A percentile compares a stretch with the other conserved stretches of the same genome.
Evolutionary conservation across 1,140 invertebrate species (phyloP).

Genomic region (Aricia agestis): DNA sequence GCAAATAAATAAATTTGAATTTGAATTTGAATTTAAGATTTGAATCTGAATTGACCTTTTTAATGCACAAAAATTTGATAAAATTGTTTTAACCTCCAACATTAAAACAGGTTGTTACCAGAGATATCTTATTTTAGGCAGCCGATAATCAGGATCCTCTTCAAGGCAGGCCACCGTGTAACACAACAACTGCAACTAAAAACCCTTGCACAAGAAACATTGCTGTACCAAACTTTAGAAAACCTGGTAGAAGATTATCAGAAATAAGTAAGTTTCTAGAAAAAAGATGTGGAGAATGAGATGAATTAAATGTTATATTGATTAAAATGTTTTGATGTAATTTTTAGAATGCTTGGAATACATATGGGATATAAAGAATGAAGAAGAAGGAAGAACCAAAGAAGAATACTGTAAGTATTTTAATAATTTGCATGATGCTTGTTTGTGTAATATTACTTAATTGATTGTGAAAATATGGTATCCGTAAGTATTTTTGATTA

Average conservation of each 20-base stretch:
- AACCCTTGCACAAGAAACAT: slow-evolving; percentile 3
- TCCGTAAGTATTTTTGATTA: no score
- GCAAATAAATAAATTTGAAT: no score
- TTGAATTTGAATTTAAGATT: no score
- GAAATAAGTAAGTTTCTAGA: background rate
- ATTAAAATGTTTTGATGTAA: background rate
- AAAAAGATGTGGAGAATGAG: background rate
- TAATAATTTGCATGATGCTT: no score
- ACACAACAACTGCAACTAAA: background rate
- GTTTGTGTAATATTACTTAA: no score
- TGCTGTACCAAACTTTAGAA: background rate
- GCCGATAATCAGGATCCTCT: background rate
- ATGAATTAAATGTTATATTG: background rate
- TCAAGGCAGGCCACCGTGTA: background rate
- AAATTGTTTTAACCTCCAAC: no score
- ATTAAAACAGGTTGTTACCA: no score
- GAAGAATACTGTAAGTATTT: no score
- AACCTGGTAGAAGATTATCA: background rate
- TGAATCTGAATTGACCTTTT: no score
- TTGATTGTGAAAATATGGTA: no score
- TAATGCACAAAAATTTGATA: no score
- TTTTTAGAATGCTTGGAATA: slow-evolving; percentile 6
- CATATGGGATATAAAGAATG: slow-evolving; percentile 5
- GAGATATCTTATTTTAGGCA: background rate
- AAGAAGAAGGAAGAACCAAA: background rate